Base-by-base conservation (phyloP, 1,140 invertebrate genomes). In the Ladona fulva region DNA sequence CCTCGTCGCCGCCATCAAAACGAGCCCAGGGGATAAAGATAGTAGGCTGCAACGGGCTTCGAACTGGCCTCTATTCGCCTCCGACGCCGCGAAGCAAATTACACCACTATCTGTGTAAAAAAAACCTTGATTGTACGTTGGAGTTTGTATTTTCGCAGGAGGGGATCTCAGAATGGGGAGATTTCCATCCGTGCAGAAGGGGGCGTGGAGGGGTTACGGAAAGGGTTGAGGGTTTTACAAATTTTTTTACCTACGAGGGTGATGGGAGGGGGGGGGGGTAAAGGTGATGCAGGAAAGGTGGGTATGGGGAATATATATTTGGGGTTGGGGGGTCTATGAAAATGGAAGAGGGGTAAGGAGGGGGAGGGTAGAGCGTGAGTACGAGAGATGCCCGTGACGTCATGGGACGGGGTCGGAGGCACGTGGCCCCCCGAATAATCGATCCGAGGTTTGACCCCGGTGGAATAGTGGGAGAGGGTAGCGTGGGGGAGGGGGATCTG, bases 321-420 rank as follows among this genome's bases (percentile, higher is more conserved):
- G 44, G 44, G 44, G 44, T 52, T 10, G 44, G 19, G 19, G 44
- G 44, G 19, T 52, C 44, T 19, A n/a, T 19, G 44, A 19, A 19
- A 19, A 19, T 19, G 44, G 44, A n/a, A n/a, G 44, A 52, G 10
- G 44, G 19, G 19, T 52, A 52, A 10, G 44, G 19, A 19, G 44
- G 44, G 44, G 19, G 44, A 19, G 52, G 52, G 52, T 66, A 12
- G 12, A 66, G 52, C 52, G 52, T 66, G 52, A 66, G 52, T 66
- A 66, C 52, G 52, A 66, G 52, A 66, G 52, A 66, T 66, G 44
- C 44, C 44, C 44, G 44, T 52, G 52, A 66, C 52, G 52, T 66
- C 52, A 66, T 66, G 52, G 44, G 44, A 52, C 44, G 44, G 52
- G 52, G 52, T 66, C 52, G 52, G 16, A 16, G 52, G 52, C 52